A percentile compares a stretch with the other conserved stretches of the same genome.
Conservation (phyloP, 1,140 invertebrate genomes). For the Caenorhabditis remanei region DNA sequence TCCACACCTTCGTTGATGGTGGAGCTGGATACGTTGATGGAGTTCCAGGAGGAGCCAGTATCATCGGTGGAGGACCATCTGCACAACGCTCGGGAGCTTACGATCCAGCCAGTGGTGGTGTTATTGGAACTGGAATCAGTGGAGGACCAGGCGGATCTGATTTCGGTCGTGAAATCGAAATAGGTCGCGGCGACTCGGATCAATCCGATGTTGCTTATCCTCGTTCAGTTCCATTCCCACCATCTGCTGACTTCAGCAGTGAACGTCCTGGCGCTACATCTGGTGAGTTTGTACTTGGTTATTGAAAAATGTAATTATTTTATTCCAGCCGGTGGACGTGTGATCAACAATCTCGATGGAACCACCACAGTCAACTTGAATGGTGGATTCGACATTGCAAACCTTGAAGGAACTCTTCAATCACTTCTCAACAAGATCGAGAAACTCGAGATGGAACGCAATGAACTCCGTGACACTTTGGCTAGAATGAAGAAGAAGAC, state of each 20-base stretch:
- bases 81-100: conserved; percentile 38
- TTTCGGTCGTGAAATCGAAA: conserved; percentile 60
- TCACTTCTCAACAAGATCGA: conserved; percentile 72
- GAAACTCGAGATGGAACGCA: conserved; percentile 74
- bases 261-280: conserved; percentile 64
- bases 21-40: conserved; percentile 50
- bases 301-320: neutral
- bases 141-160: conserved; percentile 58
- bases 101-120: conserved; percentile 36
- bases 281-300: neutral
- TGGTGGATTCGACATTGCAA: conserved; percentile 65
- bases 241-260: conserved; percentile 66
- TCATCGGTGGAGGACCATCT: conserved; percentile 35
- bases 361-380: conserved; percentile 62
- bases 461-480: conserved; percentile 75
- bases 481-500: conserved; percentile 76
- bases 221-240: conserved; percentile 72
- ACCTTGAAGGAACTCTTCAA: conserved; percentile 73
- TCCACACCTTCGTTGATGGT: conserved; percentile 69
- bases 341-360: conserved; percentile 58
- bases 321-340: conserved; percentile 63
- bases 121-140: neutral
- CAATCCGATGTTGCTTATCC: conserved; percentile 61
- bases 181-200: conserved; percentile 54
- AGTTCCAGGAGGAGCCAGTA: conserved; percentile 47